These are phyloP conservation scores for Fringilla coelebs DNA, from an alignment of 2,797 vertebrate species.

Conservation along the genomic window DNA sequence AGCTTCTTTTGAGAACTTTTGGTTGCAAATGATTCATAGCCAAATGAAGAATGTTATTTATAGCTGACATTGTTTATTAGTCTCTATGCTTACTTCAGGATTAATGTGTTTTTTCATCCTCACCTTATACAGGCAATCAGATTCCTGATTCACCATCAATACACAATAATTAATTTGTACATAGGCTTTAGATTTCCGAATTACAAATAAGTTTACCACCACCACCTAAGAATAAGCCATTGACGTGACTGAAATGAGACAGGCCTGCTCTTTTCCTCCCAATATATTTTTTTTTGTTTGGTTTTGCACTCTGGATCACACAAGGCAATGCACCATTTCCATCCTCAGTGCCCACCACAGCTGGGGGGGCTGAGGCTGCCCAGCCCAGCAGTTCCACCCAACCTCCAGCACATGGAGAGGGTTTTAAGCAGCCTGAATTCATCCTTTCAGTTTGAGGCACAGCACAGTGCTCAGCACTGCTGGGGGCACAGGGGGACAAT, in stretches of 20 bases:
- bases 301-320: not conserved
- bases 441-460: not conserved
- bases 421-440: not conserved
- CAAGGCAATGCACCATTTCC: not conserved
- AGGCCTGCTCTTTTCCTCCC: not conserved
- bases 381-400: not conserved
- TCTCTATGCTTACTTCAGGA: not conserved
- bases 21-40: not conserved
- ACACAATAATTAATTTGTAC: not conserved
- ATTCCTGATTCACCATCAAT: not conserved
- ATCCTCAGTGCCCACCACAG: not conserved
- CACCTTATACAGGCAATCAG: not conserved
- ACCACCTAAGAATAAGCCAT: not conserved
- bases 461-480: not conserved
- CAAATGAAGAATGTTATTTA: not conserved
- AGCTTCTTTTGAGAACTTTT: not conserved
- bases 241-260: not conserved
- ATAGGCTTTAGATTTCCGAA: not conserved
- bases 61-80: not conserved
- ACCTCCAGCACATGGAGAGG: fast-evolving
- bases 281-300: not conserved
- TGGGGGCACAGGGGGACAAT: not conserved
- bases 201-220: not conserved
- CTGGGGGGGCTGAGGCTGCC: not conserved
- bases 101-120: not conserved